Conservation (phyloP, 2,113 vertebrate species). For the Tragelaphus scriptus region DNA sequence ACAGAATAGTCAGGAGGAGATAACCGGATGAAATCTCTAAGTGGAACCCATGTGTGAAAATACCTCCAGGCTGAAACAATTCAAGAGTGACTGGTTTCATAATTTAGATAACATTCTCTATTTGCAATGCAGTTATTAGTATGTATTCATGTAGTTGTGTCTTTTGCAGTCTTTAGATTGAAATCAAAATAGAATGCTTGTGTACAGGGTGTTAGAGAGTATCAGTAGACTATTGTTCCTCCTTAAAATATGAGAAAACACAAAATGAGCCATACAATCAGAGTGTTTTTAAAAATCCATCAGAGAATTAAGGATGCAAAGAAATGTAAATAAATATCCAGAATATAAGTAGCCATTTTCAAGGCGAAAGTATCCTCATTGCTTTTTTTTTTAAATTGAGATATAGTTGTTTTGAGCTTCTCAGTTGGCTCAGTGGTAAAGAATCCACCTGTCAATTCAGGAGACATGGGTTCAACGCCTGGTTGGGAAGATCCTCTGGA, state of each 20-base stretch:
- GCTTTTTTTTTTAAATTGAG: not conserved
- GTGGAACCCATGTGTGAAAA: not conserved
- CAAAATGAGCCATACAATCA: not conserved
- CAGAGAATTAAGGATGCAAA: not conserved
- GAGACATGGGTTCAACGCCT: not conserved
- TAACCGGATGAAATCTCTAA: not conserved
- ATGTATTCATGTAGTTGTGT: not conserved
- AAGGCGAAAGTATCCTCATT: not conserved
- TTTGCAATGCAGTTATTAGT: not conserved
- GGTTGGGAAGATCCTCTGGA: not conserved
- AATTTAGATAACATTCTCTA: not conserved
- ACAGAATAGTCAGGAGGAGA: not conserved
- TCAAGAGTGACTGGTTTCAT: not conserved
- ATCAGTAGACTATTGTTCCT: not conserved
- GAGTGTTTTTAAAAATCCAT: not conserved
- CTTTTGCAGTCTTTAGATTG: not conserved
- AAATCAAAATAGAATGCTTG: not conserved
- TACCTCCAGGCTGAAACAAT: not conserved
- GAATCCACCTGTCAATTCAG: not conserved
- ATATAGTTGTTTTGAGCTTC: not conserved
- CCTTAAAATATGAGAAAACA: not conserved
- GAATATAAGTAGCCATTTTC: not conserved
- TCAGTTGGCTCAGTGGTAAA: not conserved
- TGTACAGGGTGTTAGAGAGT: not conserved
- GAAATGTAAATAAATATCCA: not conserved